Conservation (phyloP, 2,113 vertebrate species). For the Bostrychus sinensis region DNA sequence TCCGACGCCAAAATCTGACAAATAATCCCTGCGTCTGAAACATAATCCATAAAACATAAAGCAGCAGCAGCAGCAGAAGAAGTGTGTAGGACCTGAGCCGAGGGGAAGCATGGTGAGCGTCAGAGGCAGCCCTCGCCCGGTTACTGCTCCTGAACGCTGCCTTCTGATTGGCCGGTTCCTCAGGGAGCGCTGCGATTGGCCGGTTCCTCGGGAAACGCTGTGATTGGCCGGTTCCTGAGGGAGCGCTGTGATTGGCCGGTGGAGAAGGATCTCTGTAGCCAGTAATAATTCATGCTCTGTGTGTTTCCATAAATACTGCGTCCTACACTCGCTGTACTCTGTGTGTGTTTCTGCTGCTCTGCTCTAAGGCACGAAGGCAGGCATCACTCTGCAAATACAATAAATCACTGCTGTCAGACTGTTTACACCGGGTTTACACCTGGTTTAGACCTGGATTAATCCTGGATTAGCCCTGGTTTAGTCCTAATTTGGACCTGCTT, state of each 20-base stretch:
- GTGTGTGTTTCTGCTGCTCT: too few relatives aligned
- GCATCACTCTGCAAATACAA: too few relatives aligned
- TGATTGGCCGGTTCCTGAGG: not conserved
- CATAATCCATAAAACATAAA: not conserved
- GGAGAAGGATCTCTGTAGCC: not conserved
- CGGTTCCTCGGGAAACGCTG: not conserved
- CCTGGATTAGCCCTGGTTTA: too few relatives aligned
- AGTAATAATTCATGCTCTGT: slow-evolving; percentile 6
- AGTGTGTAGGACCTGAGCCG: too few relatives aligned
- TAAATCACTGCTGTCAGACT: too few relatives aligned
- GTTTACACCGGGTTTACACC: too few relatives aligned
- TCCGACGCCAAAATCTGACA: too few relatives aligned
- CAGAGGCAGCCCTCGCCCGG: not conserved
- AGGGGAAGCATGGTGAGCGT: not conserved
- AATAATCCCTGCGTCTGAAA: too few relatives aligned
- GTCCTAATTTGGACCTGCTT: too few relatives aligned
- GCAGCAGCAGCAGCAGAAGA: too few relatives aligned
- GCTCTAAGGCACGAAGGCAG: too few relatives aligned
- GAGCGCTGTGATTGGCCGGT: not conserved
- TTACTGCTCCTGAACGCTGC: not conserved
- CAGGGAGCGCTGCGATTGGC: not conserved
- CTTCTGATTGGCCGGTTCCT: not conserved
- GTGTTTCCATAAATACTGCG: slow-evolving; percentile 2
- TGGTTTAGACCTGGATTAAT: too few relatives aligned
- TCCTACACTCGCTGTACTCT: not conserved